Evolutionary conservation across 2,113 vertebrate genomes (phyloP).

Genomic region (Zosterops japonicus): DNA sequence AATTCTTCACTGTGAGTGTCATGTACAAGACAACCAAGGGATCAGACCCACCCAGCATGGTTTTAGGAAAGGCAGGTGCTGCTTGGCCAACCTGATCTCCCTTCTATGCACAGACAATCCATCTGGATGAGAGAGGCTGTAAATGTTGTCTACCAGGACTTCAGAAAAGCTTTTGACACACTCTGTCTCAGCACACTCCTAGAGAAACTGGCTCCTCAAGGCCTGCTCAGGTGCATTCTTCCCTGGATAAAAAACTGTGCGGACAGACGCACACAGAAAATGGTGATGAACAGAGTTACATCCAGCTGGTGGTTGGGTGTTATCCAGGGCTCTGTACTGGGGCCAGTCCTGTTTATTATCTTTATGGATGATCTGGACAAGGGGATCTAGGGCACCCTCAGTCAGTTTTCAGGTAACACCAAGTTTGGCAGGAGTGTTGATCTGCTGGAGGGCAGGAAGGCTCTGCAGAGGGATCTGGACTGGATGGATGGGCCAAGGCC

Average conservation of each 20-base stretch:
- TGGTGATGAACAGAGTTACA: background rate
- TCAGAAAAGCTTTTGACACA: background rate
- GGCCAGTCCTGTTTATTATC: background rate
- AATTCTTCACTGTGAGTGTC: background rate
- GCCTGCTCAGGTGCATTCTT: background rate
- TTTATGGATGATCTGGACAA: background rate
- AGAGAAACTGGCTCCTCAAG: background rate
- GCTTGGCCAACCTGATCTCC: background rate
- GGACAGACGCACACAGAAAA: background rate
- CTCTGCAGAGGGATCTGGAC: background rate
- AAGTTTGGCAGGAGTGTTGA: background rate
- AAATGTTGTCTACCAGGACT: background rate
- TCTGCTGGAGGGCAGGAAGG: background rate
- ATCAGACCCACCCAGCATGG: background rate
- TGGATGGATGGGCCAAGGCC: background rate
- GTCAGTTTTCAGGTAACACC: background rate
- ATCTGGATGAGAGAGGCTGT: background rate
- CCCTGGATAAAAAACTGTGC: background rate
- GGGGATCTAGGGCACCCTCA: background rate
- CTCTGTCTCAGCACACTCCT: background rate
- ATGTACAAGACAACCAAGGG: background rate
- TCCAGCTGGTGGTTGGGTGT: background rate
- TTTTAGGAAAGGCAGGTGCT: background rate
- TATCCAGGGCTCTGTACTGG: background rate
- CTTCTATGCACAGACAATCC: background rate